These are phyloP conservation scores for Cremastinae sp. DNA, from an alignment of 2,888 invertebrate species.

Conservation along the genomic window DNA sequence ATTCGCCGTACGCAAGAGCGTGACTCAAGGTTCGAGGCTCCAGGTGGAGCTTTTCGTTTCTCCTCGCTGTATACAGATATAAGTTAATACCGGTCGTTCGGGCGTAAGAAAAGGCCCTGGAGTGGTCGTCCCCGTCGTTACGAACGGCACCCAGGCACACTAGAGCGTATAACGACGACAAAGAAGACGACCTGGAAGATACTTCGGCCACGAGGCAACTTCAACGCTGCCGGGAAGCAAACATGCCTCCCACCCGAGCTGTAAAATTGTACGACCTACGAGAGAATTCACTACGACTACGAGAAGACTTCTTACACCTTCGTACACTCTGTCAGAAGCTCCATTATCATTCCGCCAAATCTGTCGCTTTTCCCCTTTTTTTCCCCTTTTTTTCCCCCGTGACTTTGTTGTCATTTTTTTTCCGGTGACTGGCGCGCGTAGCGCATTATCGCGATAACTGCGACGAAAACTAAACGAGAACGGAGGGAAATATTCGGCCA, in stretches of 20 bases:
- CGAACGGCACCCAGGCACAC: slow-evolving; percentile 48
- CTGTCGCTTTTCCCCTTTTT: slow-evolving; percentile 14
- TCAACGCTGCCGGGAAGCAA: slow-evolving; percentile 16
- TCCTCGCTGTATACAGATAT: too few species aligned
- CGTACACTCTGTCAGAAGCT: slow-evolving; percentile 40
- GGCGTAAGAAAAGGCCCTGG: slow-evolving; percentile 67
- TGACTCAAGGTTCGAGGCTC: slow-evolving; percentile 45
- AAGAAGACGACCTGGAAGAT: slow-evolving; percentile 50
- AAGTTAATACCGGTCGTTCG: slow-evolving; percentile 62
- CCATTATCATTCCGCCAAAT: slow-evolving; percentile 16
- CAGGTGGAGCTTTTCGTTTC: slow-evolving; percentile 50
- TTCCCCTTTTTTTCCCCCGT: slow-evolving; percentile 6
- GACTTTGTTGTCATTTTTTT: slow-evolving; percentile 7
- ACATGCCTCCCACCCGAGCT: slow-evolving; percentile 52
- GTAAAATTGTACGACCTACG: slow-evolving; percentile 60
- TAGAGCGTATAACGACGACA: slow-evolving; percentile 48
- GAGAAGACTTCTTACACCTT: slow-evolving; percentile 31
- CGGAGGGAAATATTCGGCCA: too few species aligned
- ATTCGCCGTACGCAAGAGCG: slow-evolving; percentile 4
- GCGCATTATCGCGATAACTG: background rate
- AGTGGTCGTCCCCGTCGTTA: slow-evolving; percentile 67
- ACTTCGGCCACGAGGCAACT: slow-evolving; percentile 19
- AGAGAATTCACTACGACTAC: slow-evolving; percentile 46
- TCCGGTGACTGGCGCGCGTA: too few species aligned
- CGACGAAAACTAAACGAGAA: background rate